Evolutionary conservation across 2,888 invertebrate species (phyloP).

Genomic region (Ormyrus rosae): DNA sequence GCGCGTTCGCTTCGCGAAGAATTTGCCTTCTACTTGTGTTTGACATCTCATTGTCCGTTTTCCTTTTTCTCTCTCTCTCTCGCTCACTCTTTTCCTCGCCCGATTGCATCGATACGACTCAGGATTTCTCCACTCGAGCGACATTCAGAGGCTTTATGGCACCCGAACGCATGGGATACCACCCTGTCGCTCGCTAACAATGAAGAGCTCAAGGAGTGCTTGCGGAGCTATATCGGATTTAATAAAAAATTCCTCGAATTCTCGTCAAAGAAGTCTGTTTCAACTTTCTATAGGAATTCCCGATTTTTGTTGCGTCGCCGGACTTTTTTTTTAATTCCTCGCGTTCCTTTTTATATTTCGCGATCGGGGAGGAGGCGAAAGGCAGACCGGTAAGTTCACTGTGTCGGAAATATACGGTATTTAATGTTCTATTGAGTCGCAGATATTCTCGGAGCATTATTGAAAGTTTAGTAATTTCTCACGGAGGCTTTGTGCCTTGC

Average conservation of each 20-base stretch:
- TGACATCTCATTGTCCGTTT: not conserved
- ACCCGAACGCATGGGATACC: not conserved
- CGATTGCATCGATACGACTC: not conserved
- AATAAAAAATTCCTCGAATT: conserved; percentile 30
- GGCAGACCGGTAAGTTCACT: not conserved
- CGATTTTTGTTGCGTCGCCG: not conserved
- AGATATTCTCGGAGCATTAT: conserved; percentile 27
- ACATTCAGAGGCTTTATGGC: conserved; percentile 44
- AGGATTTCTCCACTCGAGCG: conserved; percentile 11
- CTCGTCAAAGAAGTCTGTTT: conserved; percentile 41
- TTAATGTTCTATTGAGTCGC: conserved; percentile 31
- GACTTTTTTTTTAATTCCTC: conserved; percentile 9
- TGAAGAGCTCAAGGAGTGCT: conserved; percentile 11
- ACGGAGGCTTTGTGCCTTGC: not conserved
- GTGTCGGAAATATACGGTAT: not conserved
- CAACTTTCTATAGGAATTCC: conserved; percentile 14
- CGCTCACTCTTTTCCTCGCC: not conserved
- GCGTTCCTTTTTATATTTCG: not conserved
- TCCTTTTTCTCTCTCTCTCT: not conserved
- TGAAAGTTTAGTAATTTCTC: conserved; percentile 32
- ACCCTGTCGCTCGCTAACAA: conserved; percentile 28
- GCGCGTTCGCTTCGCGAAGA: too few species aligned
- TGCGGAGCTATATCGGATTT: conserved; percentile 16
- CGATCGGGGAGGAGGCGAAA: not conserved
- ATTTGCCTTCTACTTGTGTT: too few species aligned